These are phyloP conservation scores for Enteromius afrohamiltoni DNA, from an alignment of 2,797 vertebrate species.

Conservation along the genomic window DNA sequence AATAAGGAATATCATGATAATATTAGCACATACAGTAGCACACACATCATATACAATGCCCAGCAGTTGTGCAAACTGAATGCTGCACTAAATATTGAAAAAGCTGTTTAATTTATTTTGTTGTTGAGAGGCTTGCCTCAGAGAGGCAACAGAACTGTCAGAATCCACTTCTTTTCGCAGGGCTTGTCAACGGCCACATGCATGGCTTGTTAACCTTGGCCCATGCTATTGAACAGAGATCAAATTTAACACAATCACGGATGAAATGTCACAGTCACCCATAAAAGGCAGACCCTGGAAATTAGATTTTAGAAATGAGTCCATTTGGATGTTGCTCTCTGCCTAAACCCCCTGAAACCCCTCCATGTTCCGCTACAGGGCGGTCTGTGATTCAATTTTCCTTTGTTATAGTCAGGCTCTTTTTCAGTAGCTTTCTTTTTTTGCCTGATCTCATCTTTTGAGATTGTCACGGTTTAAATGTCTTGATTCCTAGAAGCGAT, in stretches of 20 bases:
- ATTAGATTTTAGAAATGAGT: slow-evolving; percentile 58
- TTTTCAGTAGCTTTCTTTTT: slow-evolving; percentile 40
- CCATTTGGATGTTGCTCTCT: slow-evolving; percentile 54
- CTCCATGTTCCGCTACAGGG: slow-evolving; percentile 34
- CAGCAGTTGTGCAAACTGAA: background rate
- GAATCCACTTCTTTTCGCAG: slow-evolving; percentile 5
- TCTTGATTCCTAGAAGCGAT: slow-evolving; percentile 27
- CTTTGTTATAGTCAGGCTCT: slow-evolving; percentile 14
- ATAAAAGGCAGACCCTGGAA: slow-evolving; percentile 51
- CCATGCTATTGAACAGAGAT: slow-evolving; percentile 40
- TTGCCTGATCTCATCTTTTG: background rate
- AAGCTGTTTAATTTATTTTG: slow-evolving; percentile 20
- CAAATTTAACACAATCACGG: slow-evolving; percentile 57
- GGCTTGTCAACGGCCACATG: slow-evolving; percentile 18
- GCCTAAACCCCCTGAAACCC: slow-evolving; percentile 16
- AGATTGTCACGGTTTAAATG: slow-evolving; percentile 7
- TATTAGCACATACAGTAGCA: background rate
- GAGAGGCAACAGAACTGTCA: slow-evolving; percentile 30
- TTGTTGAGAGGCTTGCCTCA: slow-evolving; percentile 29
- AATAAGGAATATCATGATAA: background rate
- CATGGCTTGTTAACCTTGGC: slow-evolving; percentile 40
- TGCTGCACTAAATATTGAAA: slow-evolving; percentile 11
- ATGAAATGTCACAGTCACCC: slow-evolving; percentile 59
- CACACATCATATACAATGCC: background rate
- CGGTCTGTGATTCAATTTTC: slow-evolving; percentile 54